Conservation (phyloP, 2,797 vertebrate species). For the Lophius americanus region DNA sequence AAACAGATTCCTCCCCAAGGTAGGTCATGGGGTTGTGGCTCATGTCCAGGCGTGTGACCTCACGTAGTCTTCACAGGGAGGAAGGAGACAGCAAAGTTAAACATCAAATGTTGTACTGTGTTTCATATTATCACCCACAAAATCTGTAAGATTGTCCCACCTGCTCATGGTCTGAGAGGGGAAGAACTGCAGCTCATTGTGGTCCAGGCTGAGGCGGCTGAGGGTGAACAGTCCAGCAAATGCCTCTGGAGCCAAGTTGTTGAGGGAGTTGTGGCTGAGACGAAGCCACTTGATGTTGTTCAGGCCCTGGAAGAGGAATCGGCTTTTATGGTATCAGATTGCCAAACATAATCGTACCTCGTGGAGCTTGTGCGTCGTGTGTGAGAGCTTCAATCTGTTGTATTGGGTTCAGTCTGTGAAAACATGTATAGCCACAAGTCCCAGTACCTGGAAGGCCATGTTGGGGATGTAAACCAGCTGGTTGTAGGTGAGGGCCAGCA, state of each 20-base stretch:
- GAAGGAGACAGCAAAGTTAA: not conserved
- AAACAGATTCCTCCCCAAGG: constrained; percentile 83
- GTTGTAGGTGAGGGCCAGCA: constrained; percentile 86
- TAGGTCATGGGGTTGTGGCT: constrained; percentile 91
- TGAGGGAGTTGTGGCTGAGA: constrained; percentile 91
- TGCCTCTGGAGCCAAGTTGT: constrained; percentile 88
- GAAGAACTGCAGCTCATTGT: constrained; percentile 93
- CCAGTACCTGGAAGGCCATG: constrained; percentile 87
- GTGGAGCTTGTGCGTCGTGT: not conserved
- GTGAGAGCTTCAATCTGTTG: not conserved
- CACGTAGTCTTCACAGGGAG: constrained; percentile 65
- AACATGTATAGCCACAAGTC: not conserved
- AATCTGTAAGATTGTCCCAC: too few relatives aligned
- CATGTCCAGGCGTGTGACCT: constrained; percentile 83
- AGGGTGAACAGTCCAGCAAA: constrained; percentile 88
- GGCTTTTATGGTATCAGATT: not conserved
- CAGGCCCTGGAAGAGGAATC: constrained; percentile 79
- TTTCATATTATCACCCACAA: too few relatives aligned
- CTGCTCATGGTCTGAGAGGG: constrained; percentile 89
- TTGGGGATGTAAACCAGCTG: constrained; percentile 90
- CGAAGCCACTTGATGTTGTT: constrained; percentile 87
- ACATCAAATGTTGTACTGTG: not conserved
- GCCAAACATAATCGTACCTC: not conserved
- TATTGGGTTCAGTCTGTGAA: not conserved
- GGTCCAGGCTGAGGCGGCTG: constrained; percentile 89